phyloP scores from a whole-genome alignment of 2,797 vertebrate genomes.

The Bufotes viridis region DNA sequence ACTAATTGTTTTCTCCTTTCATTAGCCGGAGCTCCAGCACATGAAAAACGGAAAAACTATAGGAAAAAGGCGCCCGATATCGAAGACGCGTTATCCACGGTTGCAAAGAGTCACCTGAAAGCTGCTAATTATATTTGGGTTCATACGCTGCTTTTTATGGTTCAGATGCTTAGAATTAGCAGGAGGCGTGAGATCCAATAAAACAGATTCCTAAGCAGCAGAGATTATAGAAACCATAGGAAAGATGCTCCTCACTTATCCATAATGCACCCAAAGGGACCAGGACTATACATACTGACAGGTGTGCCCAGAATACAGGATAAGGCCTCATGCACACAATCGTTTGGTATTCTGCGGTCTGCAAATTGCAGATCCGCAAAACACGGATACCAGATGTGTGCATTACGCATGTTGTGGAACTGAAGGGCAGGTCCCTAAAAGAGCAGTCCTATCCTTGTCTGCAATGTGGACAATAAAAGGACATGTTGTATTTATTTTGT shows the following conservation, averaged over 20 bases:
- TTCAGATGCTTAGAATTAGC: background rate
- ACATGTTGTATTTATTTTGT: too few species aligned
- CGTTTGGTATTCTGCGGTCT: too few species aligned
- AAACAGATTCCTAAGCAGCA: background rate
- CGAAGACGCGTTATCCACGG: background rate
- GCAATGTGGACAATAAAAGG: too few species aligned
- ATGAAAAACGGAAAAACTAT: slow-evolving; percentile 10
- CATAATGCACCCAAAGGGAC: too few species aligned
- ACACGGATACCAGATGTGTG: too few species aligned
- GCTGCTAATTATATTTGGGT: slow-evolving; percentile 26
- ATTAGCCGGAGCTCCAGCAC: slow-evolving; percentile 49
- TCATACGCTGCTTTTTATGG: background rate
- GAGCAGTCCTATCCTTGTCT: too few species aligned
- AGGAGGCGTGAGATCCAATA: background rate
- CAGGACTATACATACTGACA: background rate
- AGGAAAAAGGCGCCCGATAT: slow-evolving; percentile 1
- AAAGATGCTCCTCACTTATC: too few species aligned
- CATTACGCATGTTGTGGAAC: too few species aligned
- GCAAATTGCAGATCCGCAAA: too few species aligned
- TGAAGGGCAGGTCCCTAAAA: too few species aligned
- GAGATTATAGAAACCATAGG: background rate
- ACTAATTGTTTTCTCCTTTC: slow-evolving; percentile 59
- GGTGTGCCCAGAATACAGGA: background rate
- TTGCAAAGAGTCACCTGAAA: slow-evolving; percentile 32
- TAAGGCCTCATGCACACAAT: too few species aligned